These are phyloP conservation scores for Noctuana brunneofusca DNA, from an alignment of 2,888 invertebrate genomes.

Conservation along the genomic window DNA sequence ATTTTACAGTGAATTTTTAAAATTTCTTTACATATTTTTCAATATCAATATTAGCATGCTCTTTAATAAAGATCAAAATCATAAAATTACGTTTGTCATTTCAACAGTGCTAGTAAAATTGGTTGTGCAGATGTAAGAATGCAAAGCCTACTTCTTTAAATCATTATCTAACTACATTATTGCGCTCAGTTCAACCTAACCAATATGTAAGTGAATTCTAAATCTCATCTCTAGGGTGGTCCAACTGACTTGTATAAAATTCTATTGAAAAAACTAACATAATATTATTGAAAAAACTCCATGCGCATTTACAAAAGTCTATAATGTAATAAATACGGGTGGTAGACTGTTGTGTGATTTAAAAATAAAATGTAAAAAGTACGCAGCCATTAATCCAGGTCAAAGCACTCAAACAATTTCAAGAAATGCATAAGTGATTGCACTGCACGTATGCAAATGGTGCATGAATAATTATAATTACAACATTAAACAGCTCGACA, in stretches of 20 bases:
- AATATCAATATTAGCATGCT: background rate
- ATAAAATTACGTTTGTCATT: background rate
- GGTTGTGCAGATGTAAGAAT: background rate
- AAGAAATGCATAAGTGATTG: slow-evolving; percentile 12
- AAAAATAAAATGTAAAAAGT: slow-evolving; percentile 17
- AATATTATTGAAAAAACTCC: slow-evolving; percentile 7
- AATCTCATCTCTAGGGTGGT: slow-evolving; percentile 7
- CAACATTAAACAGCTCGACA: background rate
- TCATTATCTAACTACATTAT: background rate
- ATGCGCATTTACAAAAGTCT: slow-evolving; percentile 21
- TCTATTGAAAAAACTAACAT: slow-evolving; percentile 6
- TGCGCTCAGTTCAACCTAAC: background rate
- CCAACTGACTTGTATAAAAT: background rate
- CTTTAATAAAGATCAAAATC: background rate
- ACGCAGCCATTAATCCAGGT: slow-evolving; percentile 11
- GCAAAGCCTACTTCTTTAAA: background rate
- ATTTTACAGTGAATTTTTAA: background rate
- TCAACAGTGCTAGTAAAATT: background rate
- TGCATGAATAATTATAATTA: slow-evolving; percentile 33
- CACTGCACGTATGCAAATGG: slow-evolving; percentile 37
- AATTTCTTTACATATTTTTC: background rate
- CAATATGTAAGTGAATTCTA: slow-evolving; percentile 1
- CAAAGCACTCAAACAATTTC: slow-evolving; percentile 18
- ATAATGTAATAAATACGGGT: slow-evolving; percentile 22
- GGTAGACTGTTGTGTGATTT: slow-evolving; percentile 26